Base-by-base conservation (phyloP, 2,113 vertebrate genomes). In the Aptenodytes forsteri region DNA sequence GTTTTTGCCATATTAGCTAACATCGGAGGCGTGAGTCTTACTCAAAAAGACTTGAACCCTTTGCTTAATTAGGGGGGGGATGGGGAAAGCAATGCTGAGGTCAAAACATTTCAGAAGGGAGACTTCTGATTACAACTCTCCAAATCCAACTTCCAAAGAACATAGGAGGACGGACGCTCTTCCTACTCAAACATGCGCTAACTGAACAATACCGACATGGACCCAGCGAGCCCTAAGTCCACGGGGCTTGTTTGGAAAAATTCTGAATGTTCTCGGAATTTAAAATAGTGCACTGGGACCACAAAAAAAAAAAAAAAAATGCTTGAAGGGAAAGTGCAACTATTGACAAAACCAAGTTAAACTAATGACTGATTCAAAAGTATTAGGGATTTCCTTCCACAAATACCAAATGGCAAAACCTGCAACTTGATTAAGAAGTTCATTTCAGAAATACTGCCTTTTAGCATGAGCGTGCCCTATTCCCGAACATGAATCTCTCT, bases 121-220 rank as follows among this genome's bases (percentile, higher is more conserved):
- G 52, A 81, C 19, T 69, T 71, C 30, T 6, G 11, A 12, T 55
- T 62, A n/a, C 7, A 19, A 7, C 13, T 56, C 44, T 36, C 56
- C 66, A 54, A 64, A 92, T 54, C 27, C 36, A 58, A 2, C 36
- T 65, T 42, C 47, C 44, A 69, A 69, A 64, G 42, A 49, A 42
- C 0, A 11, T 2, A 27, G 34, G 40, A 91, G 65, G 15, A 65
- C 1, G 5, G n/a, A 88, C 58, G 42, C 3, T 78, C 54, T 52
- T 61, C 72, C 76, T 50, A 11, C 26, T 78, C 29, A 32, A 38
- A 58, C 14, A 21, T 0, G 1, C 0, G 0, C 23, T 20, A 34
- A 65, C 5, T 4, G 9, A 80, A n/a, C 59, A 54, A 36, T 8
- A 78, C 22, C 0, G 1, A 59, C 49, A 42, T 0, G 1, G 50